Conservation (phyloP, 2,113 vertebrate genomes). For the Cyphomyrus discorhynchus region DNA sequence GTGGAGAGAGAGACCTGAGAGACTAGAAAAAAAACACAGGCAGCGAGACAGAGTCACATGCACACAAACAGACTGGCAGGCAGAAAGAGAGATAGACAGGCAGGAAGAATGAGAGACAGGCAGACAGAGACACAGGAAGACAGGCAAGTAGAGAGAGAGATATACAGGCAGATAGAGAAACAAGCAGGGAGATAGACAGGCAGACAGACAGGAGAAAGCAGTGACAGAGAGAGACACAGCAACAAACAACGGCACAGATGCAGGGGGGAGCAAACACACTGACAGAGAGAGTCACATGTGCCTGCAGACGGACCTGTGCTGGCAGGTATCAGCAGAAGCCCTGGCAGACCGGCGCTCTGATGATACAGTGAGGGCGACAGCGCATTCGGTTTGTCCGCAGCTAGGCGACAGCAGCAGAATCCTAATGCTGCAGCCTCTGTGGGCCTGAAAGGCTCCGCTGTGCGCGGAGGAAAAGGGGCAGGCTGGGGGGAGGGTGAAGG, state of each 20-base stretch:
- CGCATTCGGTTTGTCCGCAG: constrained; percentile 18
- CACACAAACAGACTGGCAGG: not conserved
- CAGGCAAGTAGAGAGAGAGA: not conserved
- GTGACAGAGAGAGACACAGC: not conserved
- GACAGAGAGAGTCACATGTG: constrained; percentile 1
- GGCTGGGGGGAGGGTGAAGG: not conserved
- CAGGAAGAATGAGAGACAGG: not conserved
- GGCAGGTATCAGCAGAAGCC: not conserved
- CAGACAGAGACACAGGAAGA: not conserved
- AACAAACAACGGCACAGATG: not conserved
- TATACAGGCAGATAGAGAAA: not conserved
- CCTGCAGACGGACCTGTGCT: not conserved
- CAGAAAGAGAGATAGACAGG: not conserved
- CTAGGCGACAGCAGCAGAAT: constrained; percentile 31
- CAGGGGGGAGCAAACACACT: not conserved
- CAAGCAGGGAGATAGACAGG: not conserved
- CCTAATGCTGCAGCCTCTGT: constrained; percentile 27
- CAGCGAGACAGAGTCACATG: not conserved
- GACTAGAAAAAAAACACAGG: not conserved
- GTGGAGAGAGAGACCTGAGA: not conserved
- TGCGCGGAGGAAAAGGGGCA: constrained; percentile 25
- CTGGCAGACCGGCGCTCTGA: not conserved
- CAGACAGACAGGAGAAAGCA: not conserved
- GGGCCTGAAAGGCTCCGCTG: constrained; percentile 36
- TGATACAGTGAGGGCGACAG: constrained; percentile 14